These are phyloP conservation scores for Brassicogethes aeneus DNA, from an alignment of 2,888 invertebrate genomes.

Conservation along the genomic window DNA sequence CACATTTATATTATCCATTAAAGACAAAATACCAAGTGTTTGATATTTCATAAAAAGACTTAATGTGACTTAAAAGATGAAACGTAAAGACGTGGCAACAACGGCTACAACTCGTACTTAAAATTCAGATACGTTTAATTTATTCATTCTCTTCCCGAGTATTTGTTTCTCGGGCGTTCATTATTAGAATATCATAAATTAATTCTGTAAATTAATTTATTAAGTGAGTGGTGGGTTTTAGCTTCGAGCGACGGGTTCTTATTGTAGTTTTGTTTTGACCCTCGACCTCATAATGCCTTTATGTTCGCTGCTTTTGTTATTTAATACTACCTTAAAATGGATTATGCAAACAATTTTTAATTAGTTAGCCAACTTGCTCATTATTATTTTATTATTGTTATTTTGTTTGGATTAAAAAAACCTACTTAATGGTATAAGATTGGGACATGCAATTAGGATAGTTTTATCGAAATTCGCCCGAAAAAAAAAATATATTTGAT, in stretches of 20 bases:
- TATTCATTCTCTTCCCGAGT: slow-evolving; percentile 29
- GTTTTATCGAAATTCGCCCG: too few species aligned
- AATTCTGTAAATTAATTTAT: slow-evolving; percentile 33
- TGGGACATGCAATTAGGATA: too few species aligned
- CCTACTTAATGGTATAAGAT: too few species aligned
- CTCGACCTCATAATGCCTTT: slow-evolving; percentile 11
- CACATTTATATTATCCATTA: too few species aligned
- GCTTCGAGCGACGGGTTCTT: slow-evolving; percentile 12
- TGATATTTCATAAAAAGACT: too few species aligned
- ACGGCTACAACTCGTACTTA: slow-evolving; percentile 4
- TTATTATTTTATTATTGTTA: background rate
- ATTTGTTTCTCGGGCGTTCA: slow-evolving; percentile 32
- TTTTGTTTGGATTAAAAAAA: too few species aligned
- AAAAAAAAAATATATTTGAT: too few species aligned
- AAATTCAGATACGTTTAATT: slow-evolving; percentile 30
- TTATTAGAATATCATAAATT: slow-evolving; percentile 35
- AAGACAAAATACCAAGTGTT: too few species aligned
- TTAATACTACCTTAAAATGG: slow-evolving; percentile 2
- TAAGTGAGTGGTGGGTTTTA: slow-evolving; percentile 17
- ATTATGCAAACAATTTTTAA: slow-evolving; percentile 4
- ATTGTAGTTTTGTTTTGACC: slow-evolving; percentile 12
- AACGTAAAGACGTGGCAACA: background rate
- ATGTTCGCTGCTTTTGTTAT: slow-evolving; percentile 1
- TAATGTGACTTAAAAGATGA: background rate
- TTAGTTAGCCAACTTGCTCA: slow-evolving; percentile 4